Base-by-base conservation (phyloP, 2,113 vertebrate species). In the Podarcis muralis region DNA sequence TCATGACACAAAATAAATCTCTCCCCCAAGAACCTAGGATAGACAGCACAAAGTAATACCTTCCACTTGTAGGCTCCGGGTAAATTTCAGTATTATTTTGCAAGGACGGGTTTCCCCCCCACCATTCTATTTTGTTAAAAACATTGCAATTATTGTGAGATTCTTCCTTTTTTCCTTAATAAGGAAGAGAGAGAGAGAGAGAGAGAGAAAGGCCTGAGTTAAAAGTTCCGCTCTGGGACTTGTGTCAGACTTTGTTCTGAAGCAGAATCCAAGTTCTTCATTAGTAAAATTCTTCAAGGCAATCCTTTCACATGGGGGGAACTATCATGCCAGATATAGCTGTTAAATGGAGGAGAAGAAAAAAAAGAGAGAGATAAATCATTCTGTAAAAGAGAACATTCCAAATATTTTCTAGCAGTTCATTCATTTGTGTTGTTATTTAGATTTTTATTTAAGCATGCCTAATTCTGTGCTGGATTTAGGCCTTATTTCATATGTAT, bases 241-340 rank as follows among this genome's bases (percentile, higher is more conserved):
- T 97, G 95, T 96, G 96, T 98, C 98, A 96, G 97, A 97, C 98
- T 96, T 97, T 97, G 97, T 95, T 98, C 96, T 95, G 95, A 97
- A 97, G 97, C 96, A 96, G 95, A 97, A 97, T 97, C 97, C 96
- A 97, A 96, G 96, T 93, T 95, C 95, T 96, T 96, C 94, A 95
- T 97, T 97, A 97, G 96, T 97, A 97, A 96, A 97, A 97, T 96
- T 98, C 97, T 97, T 97, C 98, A 97, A 98, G 97, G 97, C 97
- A 98, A 97, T 97, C 97, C 96, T 97, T 98, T 98, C 98, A 98
- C 98, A 99, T 99, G 95, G 98, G 98, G 95, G 98, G 98, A 97
- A 98, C 98, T 94, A 99, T 99, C 98, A 98, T 99, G 97, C 98
- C 98, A 94, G 98, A 98, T 97, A 99, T 98, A 94, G 98, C 98